A percentile compares a stretch with the other conserved stretches of the same genome.
Evolutionary conservation across 2,113 vertebrate genomes (phyloP).

Genomic region (Panurus biarmicus): DNA sequence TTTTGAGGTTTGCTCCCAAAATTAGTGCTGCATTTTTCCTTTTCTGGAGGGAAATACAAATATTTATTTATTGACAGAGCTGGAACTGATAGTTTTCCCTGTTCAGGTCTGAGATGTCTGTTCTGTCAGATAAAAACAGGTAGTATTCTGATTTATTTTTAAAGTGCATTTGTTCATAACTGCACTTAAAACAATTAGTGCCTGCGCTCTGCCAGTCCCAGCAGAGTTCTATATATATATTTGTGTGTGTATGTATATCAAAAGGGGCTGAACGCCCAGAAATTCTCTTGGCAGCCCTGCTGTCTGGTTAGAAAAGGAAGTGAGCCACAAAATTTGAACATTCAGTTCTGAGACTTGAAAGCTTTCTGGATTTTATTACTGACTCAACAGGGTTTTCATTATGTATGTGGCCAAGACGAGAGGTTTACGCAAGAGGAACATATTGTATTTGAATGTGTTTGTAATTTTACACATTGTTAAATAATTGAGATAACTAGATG

Average conservation of each 20-base stretch:
- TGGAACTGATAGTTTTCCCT: slow-evolving; percentile 5
- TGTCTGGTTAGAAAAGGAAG: slow-evolving; percentile 79
- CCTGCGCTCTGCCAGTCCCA: slow-evolving; percentile 5
- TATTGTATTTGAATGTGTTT: slow-evolving; percentile 71
- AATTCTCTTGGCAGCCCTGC: slow-evolving; percentile 71
- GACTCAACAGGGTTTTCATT: slow-evolving; percentile 79
- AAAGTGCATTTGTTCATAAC: slow-evolving; percentile 15
- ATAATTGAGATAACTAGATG: slow-evolving; percentile 64
- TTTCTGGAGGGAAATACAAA: slow-evolving; percentile 42
- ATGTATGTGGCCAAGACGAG: slow-evolving; percentile 72
- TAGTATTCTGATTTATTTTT: not conserved
- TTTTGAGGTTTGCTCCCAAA: slow-evolving; percentile 52
- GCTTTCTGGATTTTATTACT: slow-evolving; percentile 73
- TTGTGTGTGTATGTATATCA: slow-evolving; percentile 47
- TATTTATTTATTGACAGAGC: slow-evolving; percentile 57
- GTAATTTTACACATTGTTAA: slow-evolving; percentile 71
- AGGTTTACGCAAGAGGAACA: slow-evolving; percentile 72
- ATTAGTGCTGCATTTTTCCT: slow-evolving; percentile 42
- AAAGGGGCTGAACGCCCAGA: slow-evolving; percentile 70
- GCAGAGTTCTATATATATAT: slow-evolving; percentile 20
- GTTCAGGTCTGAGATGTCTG: not conserved
- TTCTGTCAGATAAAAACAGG: slow-evolving; percentile 30
- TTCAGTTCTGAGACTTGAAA: slow-evolving; percentile 77
- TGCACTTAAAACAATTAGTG: slow-evolving; percentile 45
- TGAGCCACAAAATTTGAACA: slow-evolving; percentile 77